Conservation (phyloP, 2,797 vertebrate species). For the Gymnocypris eckloni region DNA sequence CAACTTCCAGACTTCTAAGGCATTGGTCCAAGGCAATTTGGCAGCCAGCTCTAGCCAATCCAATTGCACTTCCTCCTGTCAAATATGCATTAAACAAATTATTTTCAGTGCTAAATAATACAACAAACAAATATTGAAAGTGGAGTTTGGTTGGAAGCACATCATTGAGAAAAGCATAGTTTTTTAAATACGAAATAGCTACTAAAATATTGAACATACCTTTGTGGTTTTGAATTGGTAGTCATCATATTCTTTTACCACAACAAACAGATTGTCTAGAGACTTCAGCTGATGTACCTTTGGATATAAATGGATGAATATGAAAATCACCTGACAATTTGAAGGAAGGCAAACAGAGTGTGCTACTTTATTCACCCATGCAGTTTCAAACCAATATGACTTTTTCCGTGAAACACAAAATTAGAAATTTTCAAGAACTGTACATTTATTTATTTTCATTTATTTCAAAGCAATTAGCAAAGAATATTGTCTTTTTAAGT, state of each 20-base stretch:
- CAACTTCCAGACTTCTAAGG: slow-evolving; percentile 89
- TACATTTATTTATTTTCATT: too few species aligned
- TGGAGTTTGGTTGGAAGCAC: background rate
- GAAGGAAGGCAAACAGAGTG: background rate
- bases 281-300: slow-evolving; percentile 92
- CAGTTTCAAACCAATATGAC: background rate
- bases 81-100: slow-evolving; percentile 39
- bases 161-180: background rate
- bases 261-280: slow-evolving; percentile 96
- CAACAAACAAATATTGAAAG: background rate
- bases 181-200: background rate
- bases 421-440: background rate
- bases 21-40: slow-evolving; percentile 85
- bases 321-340: background rate
- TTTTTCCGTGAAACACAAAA: background rate
- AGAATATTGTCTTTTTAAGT: background rate
- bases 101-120: background rate
- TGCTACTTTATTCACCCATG: background rate
- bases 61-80: slow-evolving; percentile 89
- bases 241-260: slow-evolving; percentile 87
- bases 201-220: slow-evolving; percentile 72
- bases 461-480: background rate
- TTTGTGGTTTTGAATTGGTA: slow-evolving; percentile 91
- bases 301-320: slow-evolving; percentile 4
- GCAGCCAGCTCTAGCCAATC: slow-evolving; percentile 88